Evolutionary conservation across 2,888 invertebrate species (phyloP).

Genomic region (Drosophila fulvimacula): DNA sequence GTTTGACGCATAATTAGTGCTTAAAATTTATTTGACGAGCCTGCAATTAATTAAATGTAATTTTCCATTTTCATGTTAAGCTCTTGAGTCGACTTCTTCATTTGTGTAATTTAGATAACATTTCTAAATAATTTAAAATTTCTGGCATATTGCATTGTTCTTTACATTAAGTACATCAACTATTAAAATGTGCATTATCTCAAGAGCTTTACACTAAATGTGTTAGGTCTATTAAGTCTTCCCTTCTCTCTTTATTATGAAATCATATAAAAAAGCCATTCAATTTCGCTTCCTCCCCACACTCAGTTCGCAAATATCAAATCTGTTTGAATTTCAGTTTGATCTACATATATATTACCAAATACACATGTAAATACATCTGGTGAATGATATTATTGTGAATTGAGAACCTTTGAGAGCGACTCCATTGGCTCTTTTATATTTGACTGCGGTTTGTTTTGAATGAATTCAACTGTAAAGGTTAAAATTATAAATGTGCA

Average conservation of each 20-base stretch:
- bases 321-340: constrained; percentile 22
- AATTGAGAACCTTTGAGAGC: constrained; percentile 22
- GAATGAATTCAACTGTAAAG: constrained; percentile 83
- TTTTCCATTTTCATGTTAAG: constrained; percentile 42
- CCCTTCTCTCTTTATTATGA: not conserved
- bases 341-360: constrained; percentile 26
- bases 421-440: constrained; percentile 44
- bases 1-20: constrained; percentile 74
- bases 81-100: constrained; percentile 18
- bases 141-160: not conserved
- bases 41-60: constrained; percentile 74
- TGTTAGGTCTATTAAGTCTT: not conserved
- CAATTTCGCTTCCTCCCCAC: too few species aligned
- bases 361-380: constrained; percentile 5
- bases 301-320: not conserved
- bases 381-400: constrained; percentile 26
- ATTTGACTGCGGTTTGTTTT: constrained; percentile 51
- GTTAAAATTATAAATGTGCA: constrained; percentile 84
- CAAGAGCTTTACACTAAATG: not conserved
- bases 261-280: constrained; percentile 17
- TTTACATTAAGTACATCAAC: not conserved
- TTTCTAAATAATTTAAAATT: not conserved
- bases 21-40: constrained; percentile 76
- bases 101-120: not conserved
- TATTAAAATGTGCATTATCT: not conserved